Base-by-base conservation (phyloP, 2,797 vertebrate species). In the Cossypha polioptera region DNA sequence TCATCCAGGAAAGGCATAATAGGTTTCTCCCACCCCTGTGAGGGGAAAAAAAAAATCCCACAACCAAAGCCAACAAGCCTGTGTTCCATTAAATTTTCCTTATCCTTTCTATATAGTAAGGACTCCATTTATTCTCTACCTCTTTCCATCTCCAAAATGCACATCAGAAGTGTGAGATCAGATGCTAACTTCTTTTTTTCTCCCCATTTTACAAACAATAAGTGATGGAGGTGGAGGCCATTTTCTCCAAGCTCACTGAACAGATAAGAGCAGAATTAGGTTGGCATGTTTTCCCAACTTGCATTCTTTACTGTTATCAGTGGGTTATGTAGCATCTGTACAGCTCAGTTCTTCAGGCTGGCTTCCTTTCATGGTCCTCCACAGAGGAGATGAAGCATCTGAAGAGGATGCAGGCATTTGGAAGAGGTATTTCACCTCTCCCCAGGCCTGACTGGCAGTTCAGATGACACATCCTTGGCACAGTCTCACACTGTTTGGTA, bases 201-300 rank as follows among this genome's bases (percentile, higher is more conserved):
- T 91, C 24, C 26, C 24, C 4, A 3, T 50, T 74, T 67, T 67
- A 35, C 33, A 62, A 36, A 35, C 26, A 58, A 8, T 10, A 71
- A 86, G 19, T n/a, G 24, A 9, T 50, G 35, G 40, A 71, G 38
- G 28, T 20, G n/a, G n/a, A 24, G 22, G 7, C 73, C 31, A 5
- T 75, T 83, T 89, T 83, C 19, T 66, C 35, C 57, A 76, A 48
- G 42, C 25, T 80, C n/a, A 21, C 20, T 14, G 45, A 78, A 50
- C 24, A 42, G 66, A 7, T 54, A 11, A 13, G 16, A 69, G 55
- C 57, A 38, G 48, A 42, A 57, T 62, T 67, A 38, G 28, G 43
- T 42, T 24, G 24, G 7, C 0, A 0, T 19, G 8, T 66, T 86
- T 80, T 69, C 45, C 50, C 0, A 0, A 8, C 11, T 48, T 45